Evolutionary conservation across 2,888 invertebrate species (phyloP), one percentile per base, ranked within the genome.

Genomic region (Ormyrus rosae): DNA sequence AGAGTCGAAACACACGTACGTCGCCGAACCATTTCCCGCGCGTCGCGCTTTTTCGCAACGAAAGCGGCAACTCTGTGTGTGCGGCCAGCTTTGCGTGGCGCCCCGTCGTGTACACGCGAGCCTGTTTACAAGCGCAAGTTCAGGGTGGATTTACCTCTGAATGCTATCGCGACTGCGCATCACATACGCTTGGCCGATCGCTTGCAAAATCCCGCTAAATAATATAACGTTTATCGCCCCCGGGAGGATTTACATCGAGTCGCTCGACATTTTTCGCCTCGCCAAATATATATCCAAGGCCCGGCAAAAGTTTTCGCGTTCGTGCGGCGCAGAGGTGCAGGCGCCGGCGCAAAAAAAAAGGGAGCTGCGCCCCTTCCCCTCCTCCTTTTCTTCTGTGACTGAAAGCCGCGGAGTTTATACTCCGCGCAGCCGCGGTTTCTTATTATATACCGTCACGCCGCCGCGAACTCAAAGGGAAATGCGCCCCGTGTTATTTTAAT

Each of bases 181-280:
- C 60, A 63, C 34, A 13, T 13, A 53, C 70, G 80, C 61, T 60
- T 71, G 60, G 48, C 46, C 50, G 70, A 48, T 46, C 75, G 65
- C 60, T 75, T 64, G 68, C 70, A 51, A 80, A 80, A 80, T 65
- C 65, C 69, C 9, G 69, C 71, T 78, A 65, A 78, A 78, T 71
- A 78, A 78, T 34, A 34, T 78, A 78, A 51, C 73, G 65, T 48
- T 78, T 67, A 78, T 69, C 68, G 71, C 60, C 53, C 60, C 55
- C 64, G 53, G 19, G 48, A 61, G 58, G 19, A 58, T 58, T 19
- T 45, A 45, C 13, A 45, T 53, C 72, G 58, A 34, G 71, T 71
- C 55, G n/a, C 11, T 13, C 46, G 34, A 1, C 7, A 45, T 56
- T n/a, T 64, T 13, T n/a, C 53, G 8, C 63, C 8, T 13, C 8